Evolutionary conservation across 2,888 invertebrate genomes (phyloP), one percentile per base, ranked within the genome.

Genomic region (Rhagium mordax): DNA sequence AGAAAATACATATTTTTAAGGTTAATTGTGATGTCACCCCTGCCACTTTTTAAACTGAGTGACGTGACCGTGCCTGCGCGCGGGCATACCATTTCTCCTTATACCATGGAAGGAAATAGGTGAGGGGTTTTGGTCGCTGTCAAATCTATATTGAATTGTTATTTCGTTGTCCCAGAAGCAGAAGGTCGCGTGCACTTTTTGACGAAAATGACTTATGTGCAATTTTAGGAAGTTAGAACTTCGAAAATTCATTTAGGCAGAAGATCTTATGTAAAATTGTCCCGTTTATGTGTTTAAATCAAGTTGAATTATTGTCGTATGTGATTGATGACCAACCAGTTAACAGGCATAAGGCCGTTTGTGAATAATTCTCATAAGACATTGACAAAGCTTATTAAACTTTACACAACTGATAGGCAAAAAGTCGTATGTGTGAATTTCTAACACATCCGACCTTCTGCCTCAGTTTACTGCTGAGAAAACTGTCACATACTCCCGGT

Each of bases 271-370:
- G 16, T 51, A 15, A 51, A 51, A 51, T 18, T 51, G 15, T 18
- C 51, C 51, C 51, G 15, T 51, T 51, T 51, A 51, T 51, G 51
- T 51, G 16, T 51, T 51, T 51, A 51, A 51, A 51, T 51, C 51
- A 15, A 51, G 15, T 51, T 51, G 51, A 51, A 8, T 51, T 51
- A 51, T 16, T 15, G 51, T 51, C 51, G 15, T 51, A 51, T 51
- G 16, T 15, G 18, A 51, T 16, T 51, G 51, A 51, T 51, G 51
- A 18, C 51, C 51, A 51, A 51, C 51, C 51, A 51, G 6, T 18
- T 18, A 51, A 51, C 16, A 51, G 51, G 51, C 51, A 51, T 51
- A 15, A 15, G 51, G 8, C 16, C 51, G 51, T 51, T 51, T 51
- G 51, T 16, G 51, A 51, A 51, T 51, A 51, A 51, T 4, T 24